These are phyloP conservation scores for Plestiodon gilberti DNA, from an alignment of 2,113 vertebrate genomes.

Conservation along the genomic window DNA sequence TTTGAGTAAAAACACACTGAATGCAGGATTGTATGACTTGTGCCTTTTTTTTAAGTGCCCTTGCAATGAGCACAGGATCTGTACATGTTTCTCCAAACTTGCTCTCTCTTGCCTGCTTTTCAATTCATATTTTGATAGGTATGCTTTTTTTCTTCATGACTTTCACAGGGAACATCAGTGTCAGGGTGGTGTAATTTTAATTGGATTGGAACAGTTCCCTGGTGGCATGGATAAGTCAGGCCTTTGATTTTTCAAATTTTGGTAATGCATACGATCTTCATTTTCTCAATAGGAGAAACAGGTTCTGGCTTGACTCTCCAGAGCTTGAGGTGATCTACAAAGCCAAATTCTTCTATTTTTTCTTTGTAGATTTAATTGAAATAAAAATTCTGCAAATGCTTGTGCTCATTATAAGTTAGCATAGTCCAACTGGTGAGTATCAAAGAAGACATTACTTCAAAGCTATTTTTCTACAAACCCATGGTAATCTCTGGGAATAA, in stretches of 20 bases:
- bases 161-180: not conserved
- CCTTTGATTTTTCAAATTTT: not conserved
- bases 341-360: not conserved
- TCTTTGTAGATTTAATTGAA: not conserved
- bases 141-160: not conserved
- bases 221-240: not conserved
- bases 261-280: not conserved
- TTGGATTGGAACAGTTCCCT: not conserved
- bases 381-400: not conserved
- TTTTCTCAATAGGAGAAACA: not conserved
- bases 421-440: constrained; percentile 1
- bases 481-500: not conserved
- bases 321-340: not conserved
- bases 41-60: not conserved
- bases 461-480: constrained; percentile 20
- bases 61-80: not conserved
- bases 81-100: not conserved
- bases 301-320: not conserved
- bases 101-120: not conserved
- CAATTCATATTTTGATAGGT: not conserved
- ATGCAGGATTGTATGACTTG: not conserved
- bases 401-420: not conserved
- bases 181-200: not conserved
- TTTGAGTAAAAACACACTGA: not conserved
- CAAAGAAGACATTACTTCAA: not conserved